Evolutionary conservation across 2,888 invertebrate genomes (phyloP), one percentile per base, ranked within the genome.

Genomic region (Nemoura dubitans): DNA sequence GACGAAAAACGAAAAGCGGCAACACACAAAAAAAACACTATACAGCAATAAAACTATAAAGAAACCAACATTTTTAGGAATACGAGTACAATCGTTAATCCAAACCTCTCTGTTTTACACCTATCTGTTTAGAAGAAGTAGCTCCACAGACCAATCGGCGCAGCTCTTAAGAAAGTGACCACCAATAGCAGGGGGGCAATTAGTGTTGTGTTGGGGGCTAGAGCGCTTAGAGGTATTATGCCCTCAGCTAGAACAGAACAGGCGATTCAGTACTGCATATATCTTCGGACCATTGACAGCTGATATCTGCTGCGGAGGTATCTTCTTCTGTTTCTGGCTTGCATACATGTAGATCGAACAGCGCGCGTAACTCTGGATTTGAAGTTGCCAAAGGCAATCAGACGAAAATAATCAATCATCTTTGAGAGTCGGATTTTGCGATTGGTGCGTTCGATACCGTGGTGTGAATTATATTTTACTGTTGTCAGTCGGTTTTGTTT

Each of bases 71-170:
- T 78, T 78, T 78, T 78, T 14, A 78, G 78, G 1, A 78, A 78
- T 78, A 78, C 78, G 1, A 78, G 78, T 78, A 78, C 16, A 59
- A 59, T 21, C 6, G 78, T 28, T 78, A 78, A 78, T 78, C 78
- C 27, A 0, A 10, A 78, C n/a, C 59, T 59, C 59, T 27, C 21
- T 78, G 27, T 78, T 78, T 78, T 78, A 78, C 78, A 78, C 78
- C 78, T 78, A 78, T 78, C 78, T 78, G 28, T 78, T 78, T 21
- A 21, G 59, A 59, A 78, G 78, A 27, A 78, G 78, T 78, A 78
- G 78, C 78, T 28, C 28, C 27, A 0, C 27, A 3, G 28, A 78
- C 78, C 78, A 78, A 78, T 78, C 78, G 28, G 78, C 26, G 7
- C 14, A 7, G 26, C 3, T 28, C 78, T 10, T 6, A 27, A 10